These are phyloP conservation scores for Tenodera sinensis DNA, from an alignment of 2,888 invertebrate genomes.

Conservation along the genomic window DNA sequence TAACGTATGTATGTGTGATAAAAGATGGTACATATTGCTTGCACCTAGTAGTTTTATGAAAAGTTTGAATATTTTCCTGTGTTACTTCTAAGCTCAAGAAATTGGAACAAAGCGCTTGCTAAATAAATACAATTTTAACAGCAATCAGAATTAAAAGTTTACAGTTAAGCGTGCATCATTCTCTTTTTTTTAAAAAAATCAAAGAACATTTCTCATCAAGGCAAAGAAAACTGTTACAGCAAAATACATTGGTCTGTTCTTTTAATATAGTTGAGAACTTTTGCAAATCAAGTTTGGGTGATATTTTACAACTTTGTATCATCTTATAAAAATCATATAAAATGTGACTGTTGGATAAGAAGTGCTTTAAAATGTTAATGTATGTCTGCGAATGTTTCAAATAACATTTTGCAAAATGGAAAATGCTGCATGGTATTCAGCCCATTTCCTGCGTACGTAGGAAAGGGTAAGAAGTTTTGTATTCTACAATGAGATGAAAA, in stretches of 20 bases:
- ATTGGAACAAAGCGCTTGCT: neutral
- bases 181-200: neutral
- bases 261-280: neutral
- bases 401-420: neutral
- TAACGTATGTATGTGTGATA: neutral
- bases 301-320: slow-evolving; percentile 6
- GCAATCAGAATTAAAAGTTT: neutral
- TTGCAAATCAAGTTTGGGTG: neutral
- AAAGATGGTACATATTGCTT: neutral
- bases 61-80: neutral
- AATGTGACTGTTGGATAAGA: neutral
- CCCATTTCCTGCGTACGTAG: neutral
- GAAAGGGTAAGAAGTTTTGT: neutral
- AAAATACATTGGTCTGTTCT: neutral
- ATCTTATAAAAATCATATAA: slow-evolving; percentile 1
- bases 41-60: neutral
- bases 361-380: neutral
- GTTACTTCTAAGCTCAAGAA: neutral
- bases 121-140: neutral
- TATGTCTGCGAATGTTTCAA: neutral
- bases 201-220: neutral
- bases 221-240: neutral
- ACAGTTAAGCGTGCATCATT: neutral
- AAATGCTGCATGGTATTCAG: neutral
- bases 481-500: neutral